phyloP scores from a whole-genome alignment of 1,140 invertebrate species.

The Brachionus asplanchnoidis region DNA sequence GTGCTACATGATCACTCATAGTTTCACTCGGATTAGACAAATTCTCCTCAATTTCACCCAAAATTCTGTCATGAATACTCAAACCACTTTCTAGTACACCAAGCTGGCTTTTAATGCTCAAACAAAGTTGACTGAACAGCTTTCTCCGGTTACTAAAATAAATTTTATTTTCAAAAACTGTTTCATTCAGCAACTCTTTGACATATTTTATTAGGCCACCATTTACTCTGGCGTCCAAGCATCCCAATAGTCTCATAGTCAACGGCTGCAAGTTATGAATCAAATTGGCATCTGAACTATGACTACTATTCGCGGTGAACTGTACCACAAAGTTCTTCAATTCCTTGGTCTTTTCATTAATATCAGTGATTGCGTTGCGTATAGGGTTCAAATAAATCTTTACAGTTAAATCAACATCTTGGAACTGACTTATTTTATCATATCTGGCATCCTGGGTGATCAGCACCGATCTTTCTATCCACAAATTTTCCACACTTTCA shows the following conservation, averaged over 20 bases:
- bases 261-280: slow-evolving; percentile 32
- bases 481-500: slow-evolving; percentile 36
- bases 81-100: slow-evolving; percentile 28
- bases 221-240: slow-evolving; percentile 39
- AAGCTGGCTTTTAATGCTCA: slow-evolving; percentile 25
- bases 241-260: slow-evolving; percentile 33
- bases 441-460: not conserved
- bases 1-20: not conserved
- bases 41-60: not conserved
- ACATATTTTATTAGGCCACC: slow-evolving; percentile 37
- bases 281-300: not conserved
- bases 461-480: slow-evolving; percentile 34
- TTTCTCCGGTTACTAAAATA: not conserved
- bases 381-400: slow-evolving; percentile 23
- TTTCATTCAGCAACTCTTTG: slow-evolving; percentile 30
- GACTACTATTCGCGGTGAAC: not conserved
- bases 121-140: slow-evolving; percentile 9
- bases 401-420: not conserved
- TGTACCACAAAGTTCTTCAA: slow-evolving; percentile 30
- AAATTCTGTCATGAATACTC: slow-evolving; percentile 40
- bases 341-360: slow-evolving; percentile 39
- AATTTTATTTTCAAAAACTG: not conserved
- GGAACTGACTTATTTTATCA: slow-evolving; percentile 13
- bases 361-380: slow-evolving; percentile 35
- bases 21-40: slow-evolving; percentile 2